A percentile compares a stretch with the other conserved stretches of the same genome.
Evolutionary conservation across 2,888 invertebrate genomes (phyloP).

Genomic region (Acronicta aceris): DNA sequence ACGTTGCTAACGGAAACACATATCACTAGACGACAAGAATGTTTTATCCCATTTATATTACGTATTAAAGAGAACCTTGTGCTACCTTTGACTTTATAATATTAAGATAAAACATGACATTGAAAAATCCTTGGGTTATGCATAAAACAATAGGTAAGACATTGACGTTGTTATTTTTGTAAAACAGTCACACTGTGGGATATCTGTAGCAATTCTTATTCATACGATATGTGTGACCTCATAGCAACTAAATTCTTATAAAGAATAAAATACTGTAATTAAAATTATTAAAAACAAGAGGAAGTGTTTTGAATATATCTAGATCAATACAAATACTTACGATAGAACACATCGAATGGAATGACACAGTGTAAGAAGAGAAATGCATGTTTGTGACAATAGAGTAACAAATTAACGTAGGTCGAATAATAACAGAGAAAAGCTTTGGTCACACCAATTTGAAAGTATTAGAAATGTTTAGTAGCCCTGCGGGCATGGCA

Average conservation of each 20-base stretch:
- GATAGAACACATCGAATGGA: slow-evolving; percentile 77
- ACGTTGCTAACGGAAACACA: background rate
- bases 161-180: slow-evolving; percentile 6
- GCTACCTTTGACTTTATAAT: slow-evolving; percentile 11
- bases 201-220: background rate
- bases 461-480: slow-evolving; percentile 51
- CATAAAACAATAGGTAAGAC: slow-evolving; percentile 2
- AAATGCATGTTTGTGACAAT: slow-evolving; percentile 67
- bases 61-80: slow-evolving; percentile 20
- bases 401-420: slow-evolving; percentile 24
- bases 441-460: slow-evolving; percentile 67
- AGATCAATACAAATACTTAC: slow-evolving; percentile 51
- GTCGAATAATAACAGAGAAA: slow-evolving; percentile 15
- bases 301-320: slow-evolving; percentile 50
- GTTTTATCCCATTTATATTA: background rate
- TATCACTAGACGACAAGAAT: slow-evolving; percentile 1
- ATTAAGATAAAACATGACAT: too few relatives aligned
- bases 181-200: background rate
- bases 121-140: background rate
- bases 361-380: slow-evolving; percentile 69
- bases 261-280: slow-evolving; percentile 40
- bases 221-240: slow-evolving; percentile 12
- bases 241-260: slow-evolving; percentile 22
- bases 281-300: slow-evolving; percentile 39
- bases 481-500: slow-evolving; percentile 65